These are phyloP conservation scores for Ctenochaetus hawaiiensis DNA, from an alignment of 2,797 vertebrate species.

Conservation along the genomic window DNA sequence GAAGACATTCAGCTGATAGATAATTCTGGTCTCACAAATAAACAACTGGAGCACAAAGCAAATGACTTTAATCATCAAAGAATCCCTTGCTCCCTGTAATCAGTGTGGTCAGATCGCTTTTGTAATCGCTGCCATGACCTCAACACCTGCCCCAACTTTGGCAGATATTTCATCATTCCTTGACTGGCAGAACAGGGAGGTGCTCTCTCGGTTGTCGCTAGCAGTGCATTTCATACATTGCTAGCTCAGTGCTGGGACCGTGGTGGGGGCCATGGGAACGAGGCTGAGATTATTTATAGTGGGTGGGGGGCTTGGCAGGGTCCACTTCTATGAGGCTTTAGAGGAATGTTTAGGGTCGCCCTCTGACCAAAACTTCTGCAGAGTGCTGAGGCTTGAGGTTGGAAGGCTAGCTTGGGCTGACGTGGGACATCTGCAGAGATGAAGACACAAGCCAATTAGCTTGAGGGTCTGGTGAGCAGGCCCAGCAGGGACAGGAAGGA, in stretches of 20 bases:
- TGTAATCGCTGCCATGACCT: slow-evolving; percentile 26
- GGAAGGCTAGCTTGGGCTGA: slow-evolving; percentile 61
- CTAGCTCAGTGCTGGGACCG: slow-evolving; percentile 50
- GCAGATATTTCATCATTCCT: slow-evolving; percentile 10
- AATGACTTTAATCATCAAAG: neutral
- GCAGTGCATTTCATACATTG: slow-evolving; percentile 28
- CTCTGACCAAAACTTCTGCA: slow-evolving; percentile 70
- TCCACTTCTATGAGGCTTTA: slow-evolving; percentile 75
- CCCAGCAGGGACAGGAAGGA: slow-evolving; percentile 71
- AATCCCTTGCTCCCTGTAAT: slow-evolving; percentile 21
- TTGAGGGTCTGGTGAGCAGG: slow-evolving; percentile 52
- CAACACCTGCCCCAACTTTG: slow-evolving; percentile 29
- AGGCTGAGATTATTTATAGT: slow-evolving; percentile 83
- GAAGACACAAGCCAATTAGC: slow-evolving; percentile 61
- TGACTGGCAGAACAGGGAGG: slow-evolving; percentile 1
- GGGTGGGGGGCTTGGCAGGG: slow-evolving; percentile 64
- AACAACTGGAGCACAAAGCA: slow-evolving; percentile 25
- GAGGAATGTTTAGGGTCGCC: slow-evolving; percentile 84
- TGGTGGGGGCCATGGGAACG: slow-evolving; percentile 85
- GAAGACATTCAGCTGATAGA: slow-evolving; percentile 25
- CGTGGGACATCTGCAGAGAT: slow-evolving; percentile 74
- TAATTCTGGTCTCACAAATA: slow-evolving; percentile 29
- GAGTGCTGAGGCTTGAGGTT: slow-evolving; percentile 55
- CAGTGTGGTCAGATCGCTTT: slow-evolving; percentile 3
- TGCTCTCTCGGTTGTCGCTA: slow-evolving; percentile 29